Percentiles rank a stretch among this genome's conserved stretches.
Conservation (phyloP, 2,113 vertebrate species). For the Amblyornis subalaris region DNA sequence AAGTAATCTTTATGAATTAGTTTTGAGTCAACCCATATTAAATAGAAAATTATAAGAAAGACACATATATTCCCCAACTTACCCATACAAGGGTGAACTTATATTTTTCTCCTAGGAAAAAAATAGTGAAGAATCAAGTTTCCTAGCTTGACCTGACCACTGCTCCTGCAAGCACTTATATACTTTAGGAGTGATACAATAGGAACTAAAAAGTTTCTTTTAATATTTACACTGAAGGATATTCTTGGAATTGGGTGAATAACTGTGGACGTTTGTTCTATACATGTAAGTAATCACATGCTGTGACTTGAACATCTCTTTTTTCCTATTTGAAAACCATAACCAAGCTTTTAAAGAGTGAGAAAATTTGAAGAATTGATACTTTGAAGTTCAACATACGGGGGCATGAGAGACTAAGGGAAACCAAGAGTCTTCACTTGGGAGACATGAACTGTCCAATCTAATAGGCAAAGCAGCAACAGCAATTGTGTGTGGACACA, state of each 20-base stretch:
- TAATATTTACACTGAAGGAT: neutral
- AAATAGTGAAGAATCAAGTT: neutral
- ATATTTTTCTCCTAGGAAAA: neutral
- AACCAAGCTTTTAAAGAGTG: neutral
- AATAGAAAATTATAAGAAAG: neutral
- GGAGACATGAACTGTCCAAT: neutral
- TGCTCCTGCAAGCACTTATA: neutral
- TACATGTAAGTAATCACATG: neutral
- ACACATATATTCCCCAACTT: neutral
- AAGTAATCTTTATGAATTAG: neutral
- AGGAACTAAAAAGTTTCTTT: neutral
- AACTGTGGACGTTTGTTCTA: neutral
- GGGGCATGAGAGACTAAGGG: neutral
- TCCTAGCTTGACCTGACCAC: neutral
- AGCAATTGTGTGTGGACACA: neutral
- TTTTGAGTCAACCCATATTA: neutral
- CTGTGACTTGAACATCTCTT: neutral
- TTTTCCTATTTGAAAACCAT: neutral
- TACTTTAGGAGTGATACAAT: neutral
- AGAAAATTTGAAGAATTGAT: neutral
- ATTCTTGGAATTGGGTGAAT: neutral
- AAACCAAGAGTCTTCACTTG: neutral
- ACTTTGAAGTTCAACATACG: neutral
- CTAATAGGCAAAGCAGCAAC: neutral
- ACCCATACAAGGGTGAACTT: neutral